Evolutionary conservation across 2,113 vertebrate species (phyloP).

Genomic region (Pelobates fuscus): DNA sequence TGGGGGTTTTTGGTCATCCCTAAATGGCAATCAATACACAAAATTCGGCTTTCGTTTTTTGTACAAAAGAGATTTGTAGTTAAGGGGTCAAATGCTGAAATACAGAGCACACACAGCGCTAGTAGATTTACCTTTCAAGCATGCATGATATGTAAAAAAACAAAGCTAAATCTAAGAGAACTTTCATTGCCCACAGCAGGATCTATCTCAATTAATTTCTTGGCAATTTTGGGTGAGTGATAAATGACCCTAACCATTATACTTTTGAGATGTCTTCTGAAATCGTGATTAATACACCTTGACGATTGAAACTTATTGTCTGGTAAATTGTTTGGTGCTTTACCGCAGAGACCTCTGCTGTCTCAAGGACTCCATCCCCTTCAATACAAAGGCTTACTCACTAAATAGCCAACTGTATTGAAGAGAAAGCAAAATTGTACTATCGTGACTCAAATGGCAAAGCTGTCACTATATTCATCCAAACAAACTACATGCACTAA

Average conservation of each 20-base stretch:
- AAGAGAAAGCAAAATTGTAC: too few relatives aligned
- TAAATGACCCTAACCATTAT: neutral
- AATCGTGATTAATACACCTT: neutral
- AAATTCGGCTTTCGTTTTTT: too few relatives aligned
- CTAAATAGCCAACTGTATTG: too few relatives aligned
- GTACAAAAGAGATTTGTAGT: too few relatives aligned
- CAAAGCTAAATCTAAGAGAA: neutral
- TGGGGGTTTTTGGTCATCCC: too few relatives aligned
- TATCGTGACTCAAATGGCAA: too few relatives aligned
- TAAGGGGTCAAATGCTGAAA: too few relatives aligned
- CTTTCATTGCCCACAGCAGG: neutral
- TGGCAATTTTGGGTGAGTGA: neutral
- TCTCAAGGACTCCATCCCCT: neutral
- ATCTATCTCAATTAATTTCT: conserved; percentile 4
- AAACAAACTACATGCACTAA: too few relatives aligned
- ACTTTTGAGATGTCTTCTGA: neutral
- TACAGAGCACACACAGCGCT: too few relatives aligned
- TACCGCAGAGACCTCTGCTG: neutral
- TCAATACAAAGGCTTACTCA: too few relatives aligned
- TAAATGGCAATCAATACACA: too few relatives aligned
- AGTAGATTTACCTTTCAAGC: neutral
- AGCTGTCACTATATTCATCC: too few relatives aligned
- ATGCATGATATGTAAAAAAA: neutral
- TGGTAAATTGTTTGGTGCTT: neutral
- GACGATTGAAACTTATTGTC: neutral